These are phyloP conservation scores for Xyrauchen texanus DNA, from an alignment of 2,113 vertebrate species.

Conservation along the genomic window DNA sequence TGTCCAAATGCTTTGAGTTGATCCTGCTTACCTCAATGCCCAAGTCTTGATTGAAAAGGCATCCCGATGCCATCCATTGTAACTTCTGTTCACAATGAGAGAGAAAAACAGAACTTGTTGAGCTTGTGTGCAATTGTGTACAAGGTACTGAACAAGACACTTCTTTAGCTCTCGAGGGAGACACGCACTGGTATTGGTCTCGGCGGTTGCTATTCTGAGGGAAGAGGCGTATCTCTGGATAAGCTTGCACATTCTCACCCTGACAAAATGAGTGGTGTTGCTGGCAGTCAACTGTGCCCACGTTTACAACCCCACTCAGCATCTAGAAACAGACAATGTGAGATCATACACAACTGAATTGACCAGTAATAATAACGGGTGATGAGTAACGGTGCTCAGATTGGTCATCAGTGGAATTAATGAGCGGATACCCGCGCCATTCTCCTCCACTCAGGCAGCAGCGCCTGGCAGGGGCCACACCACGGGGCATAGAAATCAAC, in stretches of 20 bases:
- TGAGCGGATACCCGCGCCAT: slow-evolving; percentile 85
- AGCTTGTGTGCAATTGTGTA: not conserved
- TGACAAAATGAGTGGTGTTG: slow-evolving; percentile 87
- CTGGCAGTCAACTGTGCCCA: slow-evolving; percentile 93
- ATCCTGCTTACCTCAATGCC: slow-evolving; percentile 83
- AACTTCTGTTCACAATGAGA: slow-evolving; percentile 73
- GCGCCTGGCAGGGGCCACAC: slow-evolving; percentile 94
- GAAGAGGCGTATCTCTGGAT: slow-evolving; percentile 93
- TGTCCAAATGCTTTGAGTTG: too few relatives aligned
- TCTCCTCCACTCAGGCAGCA: slow-evolving; percentile 95
- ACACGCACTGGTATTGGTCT: slow-evolving; percentile 81
- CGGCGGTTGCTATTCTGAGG: slow-evolving; percentile 71
- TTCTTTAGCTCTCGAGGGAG: not conserved
- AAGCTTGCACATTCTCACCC: slow-evolving; percentile 82
- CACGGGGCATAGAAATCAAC: slow-evolving; percentile 97
- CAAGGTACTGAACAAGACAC: not conserved
- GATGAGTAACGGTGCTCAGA: not conserved
- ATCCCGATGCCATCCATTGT: slow-evolving; percentile 92
- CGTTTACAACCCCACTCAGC: slow-evolving; percentile 81
- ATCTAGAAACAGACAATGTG: slow-evolving; percentile 71
- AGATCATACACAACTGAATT: not conserved
- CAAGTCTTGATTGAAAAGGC: slow-evolving; percentile 87
- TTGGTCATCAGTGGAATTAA: not conserved
- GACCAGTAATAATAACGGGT: not conserved
- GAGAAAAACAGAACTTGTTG: not conserved